Evolutionary conservation across 2,888 invertebrate genomes (phyloP).

Genomic region (Steromphala cineraria): DNA sequence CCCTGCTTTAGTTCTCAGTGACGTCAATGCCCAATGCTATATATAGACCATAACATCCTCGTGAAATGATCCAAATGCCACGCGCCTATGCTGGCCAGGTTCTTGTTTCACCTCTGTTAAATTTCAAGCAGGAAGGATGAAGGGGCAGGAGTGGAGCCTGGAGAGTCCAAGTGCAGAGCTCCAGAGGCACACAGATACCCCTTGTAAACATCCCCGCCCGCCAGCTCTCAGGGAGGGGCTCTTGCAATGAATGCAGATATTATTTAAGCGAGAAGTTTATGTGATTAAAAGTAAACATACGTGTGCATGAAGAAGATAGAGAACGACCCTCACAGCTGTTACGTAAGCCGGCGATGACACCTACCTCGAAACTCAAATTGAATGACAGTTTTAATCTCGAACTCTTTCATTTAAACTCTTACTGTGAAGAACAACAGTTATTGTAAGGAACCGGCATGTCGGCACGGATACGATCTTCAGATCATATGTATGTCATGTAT

Average conservation of each 20-base stretch:
- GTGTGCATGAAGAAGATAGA: too few species aligned
- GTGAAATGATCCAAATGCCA: background rate
- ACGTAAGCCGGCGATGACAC: too few species aligned
- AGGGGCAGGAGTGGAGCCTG: background rate
- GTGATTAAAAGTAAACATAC: background rate
- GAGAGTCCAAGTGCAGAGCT: background rate
- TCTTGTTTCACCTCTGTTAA: background rate
- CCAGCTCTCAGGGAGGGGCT: background rate
- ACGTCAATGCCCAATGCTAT: background rate
- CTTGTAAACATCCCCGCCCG: background rate
- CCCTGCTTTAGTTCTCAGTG: background rate
- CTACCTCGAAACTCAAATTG: too few species aligned
- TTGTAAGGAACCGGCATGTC: too few species aligned
- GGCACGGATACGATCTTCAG: too few species aligned
- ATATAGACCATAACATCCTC: conserved; percentile 5
- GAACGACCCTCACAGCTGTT: too few species aligned
- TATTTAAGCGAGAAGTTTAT: background rate
- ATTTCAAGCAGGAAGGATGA: background rate
- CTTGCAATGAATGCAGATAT: background rate
- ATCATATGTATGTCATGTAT: too few species aligned
- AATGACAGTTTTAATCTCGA: too few species aligned
- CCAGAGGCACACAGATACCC: background rate
- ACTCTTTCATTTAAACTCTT: too few species aligned
- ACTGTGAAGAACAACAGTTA: too few species aligned
- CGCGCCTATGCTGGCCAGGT: background rate